Base-by-base conservation (phyloP, 2,113 vertebrate species). In the Barbus barbus region DNA sequence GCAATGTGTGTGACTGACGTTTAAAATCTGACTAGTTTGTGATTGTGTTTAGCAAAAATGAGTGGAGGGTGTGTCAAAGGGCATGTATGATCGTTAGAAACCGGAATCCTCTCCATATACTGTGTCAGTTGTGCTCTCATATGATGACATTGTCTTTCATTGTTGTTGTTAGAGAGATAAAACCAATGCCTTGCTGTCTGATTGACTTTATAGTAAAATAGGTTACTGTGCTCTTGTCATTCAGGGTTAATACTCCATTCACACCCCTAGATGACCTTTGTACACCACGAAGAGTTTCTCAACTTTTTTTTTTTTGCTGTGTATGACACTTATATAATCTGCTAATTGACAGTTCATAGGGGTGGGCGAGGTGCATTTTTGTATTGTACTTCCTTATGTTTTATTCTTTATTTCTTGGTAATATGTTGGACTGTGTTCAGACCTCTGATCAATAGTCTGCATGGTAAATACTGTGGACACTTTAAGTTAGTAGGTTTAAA, bases 261-360 rank as follows among this genome's bases (percentile, higher is more conserved):
- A 33, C 78, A 80, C 20, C 67, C 56, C 67, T 82, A 13, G 9
- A 44, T 87, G 82, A 89, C 84, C 77, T 81, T 82, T 89, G 53
- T 61, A 84, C 75, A 82, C 9, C 12, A 46, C 36, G 8, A 8
- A 22, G 9, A 13, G 6, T 73, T 41, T 14, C 1, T 61, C 11
- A n/a, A 16, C 74, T 2, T 48, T 74, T 60, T 58, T n/a, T n/a
- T 9, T 73, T 60, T 9, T 44, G 18, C 41, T 48, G n/a, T 74
- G 41, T 74, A 60, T 73, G 41, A 28, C 53, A 58, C 9, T 84
- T 71, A 78, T 71, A 24, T 46, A 78, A 84, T 38, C 12, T 31
- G 82, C 46, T 78, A 46, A 38, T 41, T 69, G 16, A 11, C 46
- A 18, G 38, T n/a, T 31, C 26, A 67, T 65, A 80, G 6, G n/a